A percentile compares a stretch with the other conserved stretches of the same genome.
phyloP scores from a whole-genome alignment of 1,140 invertebrate genomes.

The Halictus rubicundus region DNA sequence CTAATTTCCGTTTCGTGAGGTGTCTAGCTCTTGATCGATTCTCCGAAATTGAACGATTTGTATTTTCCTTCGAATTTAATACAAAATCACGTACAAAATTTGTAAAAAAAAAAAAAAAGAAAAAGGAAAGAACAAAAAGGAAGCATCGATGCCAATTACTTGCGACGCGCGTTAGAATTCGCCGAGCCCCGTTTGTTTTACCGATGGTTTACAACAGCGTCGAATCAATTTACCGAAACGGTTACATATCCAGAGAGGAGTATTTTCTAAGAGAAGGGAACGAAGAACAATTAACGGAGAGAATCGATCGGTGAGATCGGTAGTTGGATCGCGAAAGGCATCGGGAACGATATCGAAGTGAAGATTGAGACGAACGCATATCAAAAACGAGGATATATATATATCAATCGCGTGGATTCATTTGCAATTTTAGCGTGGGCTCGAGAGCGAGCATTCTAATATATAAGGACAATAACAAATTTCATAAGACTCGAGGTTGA shows the following conservation, averaged over 20 bases:
- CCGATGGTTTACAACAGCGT: not conserved
- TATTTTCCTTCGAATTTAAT: not conserved
- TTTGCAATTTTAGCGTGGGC: conserved; percentile 29
- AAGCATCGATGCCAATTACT: not conserved
- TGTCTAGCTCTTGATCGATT: conserved; percentile 35
- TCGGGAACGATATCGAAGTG: not conserved
- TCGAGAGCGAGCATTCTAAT: conserved; percentile 27
- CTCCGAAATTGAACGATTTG: not conserved
- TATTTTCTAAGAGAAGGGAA: not conserved
- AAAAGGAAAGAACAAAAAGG: not conserved
- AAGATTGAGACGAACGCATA: conserved; percentile 26
- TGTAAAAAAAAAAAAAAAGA: too few species aligned
- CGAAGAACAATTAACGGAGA: not conserved
- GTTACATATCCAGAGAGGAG: conserved; percentile 23
- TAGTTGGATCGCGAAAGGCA: conserved; percentile 30
- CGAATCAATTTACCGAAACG: conserved; percentile 3
- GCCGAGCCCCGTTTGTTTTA: not conserved
- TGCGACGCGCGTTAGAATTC: not conserved
- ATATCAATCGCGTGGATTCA: conserved; percentile 20
- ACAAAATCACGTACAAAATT: not conserved
- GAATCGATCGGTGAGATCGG: conserved; percentile 55
- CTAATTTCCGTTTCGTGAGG: conserved; percentile 43
- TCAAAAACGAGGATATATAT: conserved; percentile 21
- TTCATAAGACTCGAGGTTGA: conserved; percentile 48
- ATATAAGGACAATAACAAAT: conserved; percentile 68